phyloP scores from a whole-genome alignment of 2,888 invertebrate genomes.

The Scotopteryx bipunctaria region DNA sequence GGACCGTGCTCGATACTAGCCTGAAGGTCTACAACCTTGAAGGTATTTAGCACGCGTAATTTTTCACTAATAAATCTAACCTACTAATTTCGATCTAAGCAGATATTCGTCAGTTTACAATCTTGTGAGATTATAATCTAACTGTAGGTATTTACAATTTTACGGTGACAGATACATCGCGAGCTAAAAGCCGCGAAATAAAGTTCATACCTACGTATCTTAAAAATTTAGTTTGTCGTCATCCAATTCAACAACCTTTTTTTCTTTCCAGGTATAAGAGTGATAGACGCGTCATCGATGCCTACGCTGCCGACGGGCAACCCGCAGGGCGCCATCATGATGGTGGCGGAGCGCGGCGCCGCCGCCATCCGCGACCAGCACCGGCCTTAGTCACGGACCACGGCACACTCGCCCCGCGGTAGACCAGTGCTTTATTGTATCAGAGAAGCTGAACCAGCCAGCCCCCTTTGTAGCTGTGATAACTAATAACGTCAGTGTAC shows the following conservation, averaged over 20 bases:
- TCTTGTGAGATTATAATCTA: too few relatives aligned
- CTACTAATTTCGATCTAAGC: too few relatives aligned
- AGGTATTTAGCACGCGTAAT: slow-evolving; percentile 64
- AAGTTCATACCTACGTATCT: too few relatives aligned
- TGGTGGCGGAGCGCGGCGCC: slow-evolving; percentile 80
- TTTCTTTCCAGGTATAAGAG: slow-evolving; percentile 61
- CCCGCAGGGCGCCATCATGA: slow-evolving; percentile 81
- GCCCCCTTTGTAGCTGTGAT: too few relatives aligned
- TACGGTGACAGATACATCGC: too few relatives aligned
- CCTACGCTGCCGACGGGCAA: slow-evolving; percentile 75
- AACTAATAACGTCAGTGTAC: too few relatives aligned
- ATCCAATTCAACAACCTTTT: not conserved
- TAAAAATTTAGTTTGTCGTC: too few relatives aligned
- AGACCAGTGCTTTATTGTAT: not conserved
- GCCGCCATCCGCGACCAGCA: slow-evolving; percentile 52
- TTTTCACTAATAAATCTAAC: too few relatives aligned
- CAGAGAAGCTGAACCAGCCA: too few relatives aligned
- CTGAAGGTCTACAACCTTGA: slow-evolving; percentile 82
- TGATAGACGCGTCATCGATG: slow-evolving; percentile 83
- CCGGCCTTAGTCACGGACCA: slow-evolving; percentile 9
- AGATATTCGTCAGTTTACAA: too few relatives aligned
- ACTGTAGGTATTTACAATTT: too few relatives aligned
- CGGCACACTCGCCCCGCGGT: not conserved
- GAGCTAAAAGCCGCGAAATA: too few relatives aligned
- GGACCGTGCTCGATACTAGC: slow-evolving; percentile 83